Conservation (phyloP, 1,140 invertebrate species). For the Plectus sambesii region DNA sequence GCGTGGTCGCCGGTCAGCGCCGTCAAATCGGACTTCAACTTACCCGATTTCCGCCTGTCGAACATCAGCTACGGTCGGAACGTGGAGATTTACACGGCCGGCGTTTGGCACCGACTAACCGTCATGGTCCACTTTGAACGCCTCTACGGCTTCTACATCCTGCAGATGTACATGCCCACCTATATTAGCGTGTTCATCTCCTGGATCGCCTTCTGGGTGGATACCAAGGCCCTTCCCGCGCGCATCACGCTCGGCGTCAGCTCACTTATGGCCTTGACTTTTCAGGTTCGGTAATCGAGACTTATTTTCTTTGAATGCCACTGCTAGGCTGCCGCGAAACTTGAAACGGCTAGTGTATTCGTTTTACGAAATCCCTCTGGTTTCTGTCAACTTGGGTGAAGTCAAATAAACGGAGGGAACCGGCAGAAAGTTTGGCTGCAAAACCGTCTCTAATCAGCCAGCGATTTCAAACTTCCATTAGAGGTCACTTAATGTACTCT, state of each 20-base stretch:
- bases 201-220: conserved; percentile 45
- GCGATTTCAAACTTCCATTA: no score
- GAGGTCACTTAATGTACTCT: no score
- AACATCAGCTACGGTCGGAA: conserved; percentile 38
- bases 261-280: conserved; percentile 42
- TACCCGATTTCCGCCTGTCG: conserved; percentile 39
- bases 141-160: conserved; percentile 45
- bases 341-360: no score
- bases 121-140: conserved; percentile 41
- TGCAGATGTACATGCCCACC: conserved; percentile 45
- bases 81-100: conserved; percentile 39
- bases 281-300: no score
- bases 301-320: no score
- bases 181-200: conserved; percentile 41
- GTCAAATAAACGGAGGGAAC: no score
- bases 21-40: conserved; percentile 41
- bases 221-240: conserved; percentile 41
- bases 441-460: no score
- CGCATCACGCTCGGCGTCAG: conserved; percentile 25
- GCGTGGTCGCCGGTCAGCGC: conserved; percentile 37
- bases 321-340: no score
- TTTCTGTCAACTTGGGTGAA: no score
- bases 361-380: no score
- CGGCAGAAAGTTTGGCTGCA: no score
- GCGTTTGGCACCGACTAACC: conserved; percentile 39